Conservation (phyloP, 92 coral and sea anemone genomes). For the Virgularia gustaviana region DNA sequence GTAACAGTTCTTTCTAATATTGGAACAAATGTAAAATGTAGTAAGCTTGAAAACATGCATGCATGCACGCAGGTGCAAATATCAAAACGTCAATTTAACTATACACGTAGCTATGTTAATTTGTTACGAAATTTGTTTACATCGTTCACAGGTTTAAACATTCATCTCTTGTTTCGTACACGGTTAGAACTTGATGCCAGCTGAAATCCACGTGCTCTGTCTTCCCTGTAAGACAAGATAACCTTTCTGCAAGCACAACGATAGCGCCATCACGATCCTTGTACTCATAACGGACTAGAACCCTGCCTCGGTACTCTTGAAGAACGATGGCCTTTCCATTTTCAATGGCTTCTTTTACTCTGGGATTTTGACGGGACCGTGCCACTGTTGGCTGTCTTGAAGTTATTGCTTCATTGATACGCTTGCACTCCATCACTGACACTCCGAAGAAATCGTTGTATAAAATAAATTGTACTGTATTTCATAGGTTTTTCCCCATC, state of each 20-base stretch:
- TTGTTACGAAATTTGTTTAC: neutral
- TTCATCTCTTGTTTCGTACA: slow-evolving; percentile 4
- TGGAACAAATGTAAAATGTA: too few species aligned
- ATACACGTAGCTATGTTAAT: too few species aligned
- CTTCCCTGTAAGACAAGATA: slow-evolving; percentile 30
- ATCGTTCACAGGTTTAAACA: neutral
- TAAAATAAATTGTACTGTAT: too few species aligned
- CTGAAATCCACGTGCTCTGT: slow-evolving; percentile 36
- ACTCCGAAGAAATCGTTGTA: too few species aligned
- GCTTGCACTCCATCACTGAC: slow-evolving; percentile 34
- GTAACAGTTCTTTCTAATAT: too few species aligned
- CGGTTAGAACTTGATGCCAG: slow-evolving; percentile 36
- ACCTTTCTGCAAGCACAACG: slow-evolving; percentile 30
- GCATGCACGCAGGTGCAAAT: too few species aligned
- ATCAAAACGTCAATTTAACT: too few species aligned
- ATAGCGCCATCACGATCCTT: slow-evolving; percentile 29
- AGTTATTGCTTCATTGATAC: neutral
- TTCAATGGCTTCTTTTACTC: slow-evolving; percentile 20
- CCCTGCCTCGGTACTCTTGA: slow-evolving; percentile 10
- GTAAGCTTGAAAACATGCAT: too few species aligned
- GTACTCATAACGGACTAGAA: slow-evolving; percentile 36
- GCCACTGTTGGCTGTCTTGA: slow-evolving; percentile 9
- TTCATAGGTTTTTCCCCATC: too few species aligned
- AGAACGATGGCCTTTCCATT: slow-evolving; percentile 10
- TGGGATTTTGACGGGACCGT: slow-evolving; percentile 4